These are phyloP conservation scores for Cerceris ruficornis DNA, from an alignment of 2,888 invertebrate species.

Conservation along the genomic window DNA sequence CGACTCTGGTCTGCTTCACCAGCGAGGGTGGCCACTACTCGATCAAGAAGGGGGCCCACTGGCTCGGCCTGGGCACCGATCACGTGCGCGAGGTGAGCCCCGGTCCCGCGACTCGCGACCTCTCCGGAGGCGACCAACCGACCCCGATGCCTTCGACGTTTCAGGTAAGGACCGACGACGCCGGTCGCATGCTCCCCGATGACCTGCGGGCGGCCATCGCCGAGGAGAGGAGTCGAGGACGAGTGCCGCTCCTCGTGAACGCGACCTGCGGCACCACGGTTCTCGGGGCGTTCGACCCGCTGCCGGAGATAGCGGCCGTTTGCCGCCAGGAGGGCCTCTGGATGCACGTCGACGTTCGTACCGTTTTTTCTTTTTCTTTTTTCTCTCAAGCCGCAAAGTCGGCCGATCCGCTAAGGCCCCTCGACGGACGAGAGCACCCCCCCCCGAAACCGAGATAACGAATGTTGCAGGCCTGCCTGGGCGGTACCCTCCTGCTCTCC, in stretches of 20 bases:
- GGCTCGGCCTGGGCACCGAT: slow-evolving; percentile 92
- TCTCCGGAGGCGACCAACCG: too few relatives aligned
- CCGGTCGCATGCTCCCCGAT: slow-evolving; percentile 86
- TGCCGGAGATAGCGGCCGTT: slow-evolving; percentile 86
- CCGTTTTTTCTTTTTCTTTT: too few relatives aligned
- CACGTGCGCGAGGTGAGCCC: slow-evolving; percentile 82
- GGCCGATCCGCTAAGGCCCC: too few relatives aligned
- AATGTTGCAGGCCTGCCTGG: slow-evolving; percentile 88
- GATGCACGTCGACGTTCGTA: slow-evolving; percentile 92
- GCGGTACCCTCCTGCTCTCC: slow-evolving; percentile 89
- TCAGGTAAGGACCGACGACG: slow-evolving; percentile 86
- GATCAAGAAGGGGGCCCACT: slow-evolving; percentile 90
- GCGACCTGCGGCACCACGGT: slow-evolving; percentile 92
- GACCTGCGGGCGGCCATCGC: slow-evolving; percentile 85
- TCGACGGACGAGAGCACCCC: too few relatives aligned
- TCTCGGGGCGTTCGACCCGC: slow-evolving; percentile 91
- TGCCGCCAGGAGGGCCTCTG: slow-evolving; percentile 88
- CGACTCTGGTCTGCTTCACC: slow-evolving; percentile 87
- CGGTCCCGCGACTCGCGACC: too few relatives aligned
- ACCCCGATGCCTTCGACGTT: neutral
- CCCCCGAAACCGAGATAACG: neutral
- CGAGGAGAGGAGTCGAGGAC: slow-evolving; percentile 81
- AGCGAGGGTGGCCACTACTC: slow-evolving; percentile 94
- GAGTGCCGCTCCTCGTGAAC: slow-evolving; percentile 87
- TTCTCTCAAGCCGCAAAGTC: neutral